Base-by-base conservation (phyloP, 2,888 invertebrate species). In the Actias luna region DNA sequence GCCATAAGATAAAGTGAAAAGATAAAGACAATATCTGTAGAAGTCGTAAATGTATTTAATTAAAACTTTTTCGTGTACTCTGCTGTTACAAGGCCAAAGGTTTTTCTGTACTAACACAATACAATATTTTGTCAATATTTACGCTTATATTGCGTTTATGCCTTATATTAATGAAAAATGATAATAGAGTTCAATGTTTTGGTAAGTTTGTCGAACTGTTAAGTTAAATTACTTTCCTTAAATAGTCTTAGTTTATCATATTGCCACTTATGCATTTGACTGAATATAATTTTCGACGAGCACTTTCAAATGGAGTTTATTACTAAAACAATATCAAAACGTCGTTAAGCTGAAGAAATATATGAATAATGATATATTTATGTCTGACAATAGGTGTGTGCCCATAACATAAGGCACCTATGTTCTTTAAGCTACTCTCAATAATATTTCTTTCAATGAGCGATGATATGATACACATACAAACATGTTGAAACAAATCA, bases 51-150 rank as follows among this genome's bases (percentile, higher is more conserved):
- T 74, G 75, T 85, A 78, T 85, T 85, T 87, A 88, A 90, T 89
- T 88, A 89, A 88, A 90, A 90, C 83, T 89, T 89, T 84, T 72
- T 68, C 76, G 69, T 69, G 66, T 65, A 59, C 69, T 65, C 72
- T 72, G 65, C 68, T 69, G 70, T 72, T 52, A 29, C 16, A 52
- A 16, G 22, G 60, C 39, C 39, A 25, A 33, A 58, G 18, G 31
- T 14, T 35, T 25, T 29, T 8, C 46, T 35, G 29, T 55, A 55
- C 55, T n/a, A 1, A 29, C n/a, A 55, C 14, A 8, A 22, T 29
- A 55, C 14, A 8, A 22, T 29, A 29, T 29, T 55, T 55, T 55
- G 29, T n/a, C 55, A 29, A n/a, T 52, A 31, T 59, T 65, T 61
- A 59, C 59, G 16, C 35, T 18, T 59, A 29, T 58, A 36, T 61